A percentile compares a stretch with the other conserved stretches of the same genome.
Evolutionary conservation across 2,113 vertebrate genomes (phyloP).

Genomic region (Perca fluviatilis): DNA sequence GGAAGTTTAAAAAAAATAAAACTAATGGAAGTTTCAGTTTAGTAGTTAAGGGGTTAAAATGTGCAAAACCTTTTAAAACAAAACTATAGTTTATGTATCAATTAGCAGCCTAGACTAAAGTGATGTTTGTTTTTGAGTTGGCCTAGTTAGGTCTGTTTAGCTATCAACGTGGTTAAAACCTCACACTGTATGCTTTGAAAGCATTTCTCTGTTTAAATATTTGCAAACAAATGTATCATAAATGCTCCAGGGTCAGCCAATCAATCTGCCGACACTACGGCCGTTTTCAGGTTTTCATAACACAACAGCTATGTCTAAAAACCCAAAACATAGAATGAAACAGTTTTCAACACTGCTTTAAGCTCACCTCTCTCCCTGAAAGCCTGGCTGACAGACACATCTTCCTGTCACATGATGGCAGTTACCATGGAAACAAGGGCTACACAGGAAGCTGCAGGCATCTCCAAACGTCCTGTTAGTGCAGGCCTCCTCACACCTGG

Average conservation of each 20-base stretch:
- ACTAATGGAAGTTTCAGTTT: not conserved
- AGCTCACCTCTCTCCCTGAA: constrained; percentile 91
- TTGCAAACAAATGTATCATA: not conserved
- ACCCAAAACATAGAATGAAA: not conserved
- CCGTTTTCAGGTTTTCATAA: not conserved
- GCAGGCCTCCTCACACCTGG: constrained; percentile 91
- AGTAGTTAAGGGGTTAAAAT: not conserved
- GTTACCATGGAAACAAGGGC: constrained; percentile 85
- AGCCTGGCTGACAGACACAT: constrained; percentile 90
- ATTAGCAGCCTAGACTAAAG: not conserved
- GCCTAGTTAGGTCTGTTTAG: not conserved
- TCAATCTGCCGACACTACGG: no score
- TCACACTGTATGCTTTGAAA: not conserved
- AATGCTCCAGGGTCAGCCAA: not conserved
- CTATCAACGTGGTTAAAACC: not conserved
- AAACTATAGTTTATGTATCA: not conserved
- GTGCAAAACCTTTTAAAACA: not conserved
- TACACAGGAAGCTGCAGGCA: constrained; percentile 86
- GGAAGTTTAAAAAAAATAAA: not conserved
- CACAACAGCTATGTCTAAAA: not conserved
- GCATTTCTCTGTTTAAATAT: constrained; percentile 13
- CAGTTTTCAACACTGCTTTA: not conserved
- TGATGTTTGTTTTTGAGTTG: not conserved
- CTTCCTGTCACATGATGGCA: constrained; percentile 91
- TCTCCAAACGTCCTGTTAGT: constrained; percentile 87